These are phyloP conservation scores for Dicerorhinus sumatrensis DNA, from an alignment of 2,113 vertebrate species.

Conservation along the genomic window DNA sequence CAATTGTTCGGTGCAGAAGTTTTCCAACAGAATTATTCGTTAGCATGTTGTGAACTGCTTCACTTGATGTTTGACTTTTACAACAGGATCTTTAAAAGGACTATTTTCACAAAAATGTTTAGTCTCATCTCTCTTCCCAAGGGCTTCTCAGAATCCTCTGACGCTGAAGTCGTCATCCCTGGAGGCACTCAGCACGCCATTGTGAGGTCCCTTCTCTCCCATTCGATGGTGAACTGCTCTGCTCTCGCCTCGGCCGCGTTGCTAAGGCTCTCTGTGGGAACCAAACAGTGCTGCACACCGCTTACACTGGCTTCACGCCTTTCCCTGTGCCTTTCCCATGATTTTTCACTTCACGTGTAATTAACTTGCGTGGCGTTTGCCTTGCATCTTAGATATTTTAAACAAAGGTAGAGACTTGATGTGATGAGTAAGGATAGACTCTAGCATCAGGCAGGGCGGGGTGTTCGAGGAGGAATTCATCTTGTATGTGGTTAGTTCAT, in stretches of 20 bases:
- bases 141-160: background rate
- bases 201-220: background rate
- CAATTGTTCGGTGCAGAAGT: background rate
- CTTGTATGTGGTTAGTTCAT: background rate
- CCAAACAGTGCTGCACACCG: background rate
- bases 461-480: background rate
- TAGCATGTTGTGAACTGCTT: no score
- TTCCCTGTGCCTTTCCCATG: background rate
- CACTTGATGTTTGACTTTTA: background rate
- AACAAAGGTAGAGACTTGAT: background rate
- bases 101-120: background rate
- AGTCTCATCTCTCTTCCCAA: background rate
- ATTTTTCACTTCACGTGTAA: background rate
- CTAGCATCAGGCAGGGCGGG: background rate
- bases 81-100: background rate
- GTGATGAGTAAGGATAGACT: background rate
- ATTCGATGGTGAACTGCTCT: background rate
- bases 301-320: background rate
- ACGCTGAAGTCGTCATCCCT: no score
- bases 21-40: background rate
- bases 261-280: background rate
- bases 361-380: background rate
- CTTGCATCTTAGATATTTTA: background rate
- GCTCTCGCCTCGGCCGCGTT: background rate
- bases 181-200: background rate